phyloP scores from a whole-genome alignment of 2,888 invertebrate genomes.

The Halictus ligatus region DNA sequence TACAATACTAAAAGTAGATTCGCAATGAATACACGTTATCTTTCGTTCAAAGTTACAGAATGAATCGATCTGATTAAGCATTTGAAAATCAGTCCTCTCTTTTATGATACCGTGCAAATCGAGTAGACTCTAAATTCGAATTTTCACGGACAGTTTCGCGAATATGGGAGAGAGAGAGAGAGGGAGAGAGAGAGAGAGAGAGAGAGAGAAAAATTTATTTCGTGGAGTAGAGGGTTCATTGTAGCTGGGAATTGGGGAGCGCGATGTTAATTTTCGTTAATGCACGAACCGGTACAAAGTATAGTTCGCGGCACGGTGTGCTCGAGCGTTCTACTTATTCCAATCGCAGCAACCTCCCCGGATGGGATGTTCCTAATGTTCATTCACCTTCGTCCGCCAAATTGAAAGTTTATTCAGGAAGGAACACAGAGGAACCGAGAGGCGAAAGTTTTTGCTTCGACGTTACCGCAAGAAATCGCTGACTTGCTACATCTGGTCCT shows the following conservation, averaged over 20 bases:
- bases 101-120: not conserved
- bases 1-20: no score
- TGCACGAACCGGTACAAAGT: not conserved
- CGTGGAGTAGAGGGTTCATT: not conserved
- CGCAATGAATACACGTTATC: no score
- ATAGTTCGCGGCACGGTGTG: not conserved
- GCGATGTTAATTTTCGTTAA: not conserved
- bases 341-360: not conserved
- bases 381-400: conserved; percentile 26
- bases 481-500: conserved; percentile 60
- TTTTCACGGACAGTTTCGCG: not conserved
- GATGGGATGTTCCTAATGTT: conserved; percentile 5
- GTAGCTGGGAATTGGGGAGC: not conserved
- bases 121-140: not conserved
- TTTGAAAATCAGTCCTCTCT: not conserved
- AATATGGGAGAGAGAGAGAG: not conserved
- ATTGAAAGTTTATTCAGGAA: conserved; percentile 42
- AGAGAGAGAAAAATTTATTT: not conserved
- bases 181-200: no score
- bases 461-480: conserved; percentile 67
- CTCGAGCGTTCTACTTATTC: not conserved
- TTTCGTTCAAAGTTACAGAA: no score
- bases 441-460: conserved; percentile 60
- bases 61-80: not conserved
- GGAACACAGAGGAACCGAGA: conserved; percentile 29